phyloP scores from a whole-genome alignment of 2,888 invertebrate genomes.

The Eretmocerus hayati region DNA sequence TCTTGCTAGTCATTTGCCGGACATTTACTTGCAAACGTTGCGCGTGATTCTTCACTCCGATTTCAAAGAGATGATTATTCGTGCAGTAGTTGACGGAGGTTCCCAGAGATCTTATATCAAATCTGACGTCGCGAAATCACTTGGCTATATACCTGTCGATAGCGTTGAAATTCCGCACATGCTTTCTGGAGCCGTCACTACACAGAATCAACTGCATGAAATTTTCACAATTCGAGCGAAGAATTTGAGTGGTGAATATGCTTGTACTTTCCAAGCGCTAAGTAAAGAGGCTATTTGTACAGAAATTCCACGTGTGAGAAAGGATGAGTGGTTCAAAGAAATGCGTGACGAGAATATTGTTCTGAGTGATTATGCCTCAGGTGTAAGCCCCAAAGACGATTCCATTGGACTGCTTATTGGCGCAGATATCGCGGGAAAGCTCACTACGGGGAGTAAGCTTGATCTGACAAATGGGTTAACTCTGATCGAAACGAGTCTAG shows the following conservation, averaged over 20 bases:
- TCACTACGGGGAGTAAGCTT: slow-evolving; percentile 23
- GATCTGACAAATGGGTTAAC: slow-evolving; percentile 24
- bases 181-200: slow-evolving; percentile 25
- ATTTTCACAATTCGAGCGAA: slow-evolving; percentile 19
- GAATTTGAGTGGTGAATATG: slow-evolving; percentile 11
- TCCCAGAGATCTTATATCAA: slow-evolving; percentile 28
- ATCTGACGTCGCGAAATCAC: slow-evolving; percentile 16
- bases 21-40: slow-evolving; percentile 26
- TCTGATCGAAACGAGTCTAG: slow-evolving; percentile 26
- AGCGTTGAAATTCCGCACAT: slow-evolving; percentile 20
- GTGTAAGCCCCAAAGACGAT: background rate
- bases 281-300: background rate
- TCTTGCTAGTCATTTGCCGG: slow-evolving; percentile 10
- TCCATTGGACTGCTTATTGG: slow-evolving; percentile 26
- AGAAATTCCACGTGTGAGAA: background rate
- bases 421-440: slow-evolving; percentile 26
- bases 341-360: background rate
- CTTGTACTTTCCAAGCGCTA: background rate
- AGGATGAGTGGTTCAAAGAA: background rate
- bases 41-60: slow-evolving; percentile 21
- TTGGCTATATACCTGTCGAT: slow-evolving; percentile 22
- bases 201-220: slow-evolving; percentile 17
- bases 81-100: slow-evolving; percentile 27
- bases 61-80: slow-evolving; percentile 11
- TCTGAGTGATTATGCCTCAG: background rate